Percentiles rank a stretch among this genome's conserved stretches.
Evolutionary conservation across 2,113 vertebrate genomes (phyloP).

Genomic region (Hemiprocne comata): DNA sequence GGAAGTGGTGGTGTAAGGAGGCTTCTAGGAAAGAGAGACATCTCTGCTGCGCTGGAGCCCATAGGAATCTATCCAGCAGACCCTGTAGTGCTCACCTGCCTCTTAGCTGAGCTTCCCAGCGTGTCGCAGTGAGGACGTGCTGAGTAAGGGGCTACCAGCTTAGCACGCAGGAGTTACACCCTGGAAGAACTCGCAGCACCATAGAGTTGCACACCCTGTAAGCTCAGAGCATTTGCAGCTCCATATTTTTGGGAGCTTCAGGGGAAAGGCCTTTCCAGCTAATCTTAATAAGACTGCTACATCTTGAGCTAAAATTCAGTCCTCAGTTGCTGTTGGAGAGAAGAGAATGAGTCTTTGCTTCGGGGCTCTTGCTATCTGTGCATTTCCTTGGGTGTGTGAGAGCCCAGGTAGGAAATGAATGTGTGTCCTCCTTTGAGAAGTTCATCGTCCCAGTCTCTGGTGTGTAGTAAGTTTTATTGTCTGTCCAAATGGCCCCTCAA

Average conservation of each 20-base stretch:
- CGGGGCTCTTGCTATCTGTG: neutral
- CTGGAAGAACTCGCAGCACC: neutral
- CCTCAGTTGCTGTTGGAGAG: neutral
- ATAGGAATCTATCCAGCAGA: neutral
- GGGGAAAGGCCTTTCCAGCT: neutral
- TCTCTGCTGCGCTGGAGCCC: neutral
- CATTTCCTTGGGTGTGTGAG: neutral
- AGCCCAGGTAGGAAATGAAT: neutral
- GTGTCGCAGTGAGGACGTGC: neutral
- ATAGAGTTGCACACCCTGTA: fast-evolving
- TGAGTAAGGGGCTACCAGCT: neutral
- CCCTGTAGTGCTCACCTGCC: neutral
- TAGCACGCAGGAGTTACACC: neutral
- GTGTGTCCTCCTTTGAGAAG: neutral
- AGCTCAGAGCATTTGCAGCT: neutral
- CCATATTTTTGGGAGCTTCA: neutral
- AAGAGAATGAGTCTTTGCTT: slow-evolving; percentile 28
- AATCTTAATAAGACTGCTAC: neutral
- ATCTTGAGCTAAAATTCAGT: slow-evolving; percentile 14
- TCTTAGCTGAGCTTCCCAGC: neutral
- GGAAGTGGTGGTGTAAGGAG: neutral
- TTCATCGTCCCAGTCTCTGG: neutral
- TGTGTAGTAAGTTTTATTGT: neutral
- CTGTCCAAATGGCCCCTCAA: neutral
- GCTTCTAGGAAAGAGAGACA: neutral